Evolutionary conservation across 2,888 invertebrate species (phyloP), one percentile per base, ranked within the genome.

Genomic region (Mythimna vitellina): DNA sequence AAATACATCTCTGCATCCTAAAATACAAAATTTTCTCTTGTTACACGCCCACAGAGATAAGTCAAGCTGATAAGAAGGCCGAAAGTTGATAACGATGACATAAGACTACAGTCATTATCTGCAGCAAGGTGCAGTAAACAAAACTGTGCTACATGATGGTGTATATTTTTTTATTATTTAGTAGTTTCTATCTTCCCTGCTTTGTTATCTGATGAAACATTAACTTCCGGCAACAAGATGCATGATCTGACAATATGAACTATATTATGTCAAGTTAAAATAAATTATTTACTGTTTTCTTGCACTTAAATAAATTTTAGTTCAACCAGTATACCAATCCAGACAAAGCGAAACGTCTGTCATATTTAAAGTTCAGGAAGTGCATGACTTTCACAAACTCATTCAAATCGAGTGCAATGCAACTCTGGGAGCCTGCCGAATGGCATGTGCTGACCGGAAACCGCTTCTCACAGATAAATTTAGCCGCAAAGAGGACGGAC

Each of bases 401-500:
- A 89, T 91, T 84, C 89, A 87, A 82, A 82, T 80, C 80, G 80
- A 87, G 84, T 89, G 89, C 90, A 90, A 82, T 91, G 91, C 90
- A 90, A 88, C 87, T 88, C 82, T 65, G 79, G 67, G 78, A 68
- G 83, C 78, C 86, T 87, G 77, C 84, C 80, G 76, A 84, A 76
- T 80, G 81, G 91, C 89, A 91, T 92, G 90, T 87, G 81, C 87
- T 78, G 82, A 91, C 94, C 95, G 96, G 96, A 96, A 95, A 92
- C 91, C 89, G 88, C 90, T 90, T 90, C 93, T 93, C 91, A 76
- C 87, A 87, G 92, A 92, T 94, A 95, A 94, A 94, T 94, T 92
- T 95, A 96, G 93, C 86, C 85, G 79, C 89, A 89, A 91, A 92
- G 87, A 90, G 93, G 93, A 93, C 87, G 88, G 88, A 87, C 76